phyloP scores from a whole-genome alignment of 2,113 vertebrate genomes.

The Psittacara wagleri region DNA sequence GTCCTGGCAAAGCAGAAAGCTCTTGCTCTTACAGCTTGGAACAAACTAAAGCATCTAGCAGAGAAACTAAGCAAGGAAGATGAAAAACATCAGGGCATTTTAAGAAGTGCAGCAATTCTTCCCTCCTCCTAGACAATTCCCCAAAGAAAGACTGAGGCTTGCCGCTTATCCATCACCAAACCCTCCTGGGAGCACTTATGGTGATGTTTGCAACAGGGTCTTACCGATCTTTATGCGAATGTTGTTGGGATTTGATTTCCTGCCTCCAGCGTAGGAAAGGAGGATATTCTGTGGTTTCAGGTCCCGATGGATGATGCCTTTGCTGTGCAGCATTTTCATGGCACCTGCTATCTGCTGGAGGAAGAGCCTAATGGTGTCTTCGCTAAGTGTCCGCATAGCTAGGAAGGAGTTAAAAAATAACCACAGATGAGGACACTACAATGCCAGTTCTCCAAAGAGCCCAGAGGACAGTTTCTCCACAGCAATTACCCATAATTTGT shows the following conservation, averaged over 20 bases:
- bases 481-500: neutral
- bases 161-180: neutral
- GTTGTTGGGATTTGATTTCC: constrained; percentile 84
- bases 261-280: constrained; percentile 83
- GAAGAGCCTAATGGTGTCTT: constrained; percentile 94
- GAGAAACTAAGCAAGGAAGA: neutral
- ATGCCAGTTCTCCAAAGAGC: neutral
- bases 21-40: neutral
- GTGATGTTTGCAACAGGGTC: fast-evolving
- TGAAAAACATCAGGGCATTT: neutral
- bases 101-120: neutral
- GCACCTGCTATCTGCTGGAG: constrained; percentile 93
- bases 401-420: neutral
- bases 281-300: constrained; percentile 97
- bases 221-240: constrained; percentile 93
- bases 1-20: neutral
- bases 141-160: neutral
- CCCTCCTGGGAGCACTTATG: fast-evolving
- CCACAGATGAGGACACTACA: neutral
- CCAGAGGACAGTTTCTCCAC: neutral
- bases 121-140: neutral
- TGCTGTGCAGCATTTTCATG: constrained; percentile 90
- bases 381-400: constrained; percentile 92
- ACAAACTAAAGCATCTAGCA: neutral
- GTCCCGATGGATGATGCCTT: constrained; percentile 94